Percentiles rank a stretch among this genome's conserved stretches.
Conservation (phyloP, 1,140 invertebrate genomes). For the Heliothis virescens region DNA sequence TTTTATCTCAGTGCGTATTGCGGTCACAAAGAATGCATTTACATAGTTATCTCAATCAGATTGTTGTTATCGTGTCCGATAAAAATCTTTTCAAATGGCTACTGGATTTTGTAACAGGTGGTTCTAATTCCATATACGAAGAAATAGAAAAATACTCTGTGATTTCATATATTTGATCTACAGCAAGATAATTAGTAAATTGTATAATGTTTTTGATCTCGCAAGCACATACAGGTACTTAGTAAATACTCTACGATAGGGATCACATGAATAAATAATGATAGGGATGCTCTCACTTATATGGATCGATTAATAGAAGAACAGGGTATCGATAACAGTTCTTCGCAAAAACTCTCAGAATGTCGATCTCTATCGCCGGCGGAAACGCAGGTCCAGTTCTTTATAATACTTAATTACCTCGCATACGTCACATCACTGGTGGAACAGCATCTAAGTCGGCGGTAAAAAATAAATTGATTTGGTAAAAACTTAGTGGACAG, state of each 20-base stretch:
- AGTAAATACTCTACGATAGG: too few relatives aligned
- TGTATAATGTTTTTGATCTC: too few relatives aligned
- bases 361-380: background rate
- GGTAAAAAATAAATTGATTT: conserved; percentile 42
- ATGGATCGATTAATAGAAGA: background rate
- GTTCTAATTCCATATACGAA: background rate
- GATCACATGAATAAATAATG: too few relatives aligned
- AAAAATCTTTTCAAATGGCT: conserved; percentile 29
- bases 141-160: too few relatives aligned
- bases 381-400: conserved; percentile 10
- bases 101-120: background rate
- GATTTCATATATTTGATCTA: too few relatives aligned
- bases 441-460: background rate
- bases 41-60: conserved; percentile 27
- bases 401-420: conserved; percentile 16
- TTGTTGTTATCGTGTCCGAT: conserved; percentile 15
- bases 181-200: too few relatives aligned
- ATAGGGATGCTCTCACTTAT: background rate
- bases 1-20: conserved; percentile 53
- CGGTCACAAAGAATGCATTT: conserved; percentile 50
- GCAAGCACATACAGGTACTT: background rate
- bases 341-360: conserved; percentile 1
- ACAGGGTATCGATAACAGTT: background rate
- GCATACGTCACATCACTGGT: background rate
- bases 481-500: conserved; percentile 16